These are phyloP conservation scores for Castor canadensis DNA, from an alignment of 2,113 vertebrate species.

Conservation along the genomic window DNA sequence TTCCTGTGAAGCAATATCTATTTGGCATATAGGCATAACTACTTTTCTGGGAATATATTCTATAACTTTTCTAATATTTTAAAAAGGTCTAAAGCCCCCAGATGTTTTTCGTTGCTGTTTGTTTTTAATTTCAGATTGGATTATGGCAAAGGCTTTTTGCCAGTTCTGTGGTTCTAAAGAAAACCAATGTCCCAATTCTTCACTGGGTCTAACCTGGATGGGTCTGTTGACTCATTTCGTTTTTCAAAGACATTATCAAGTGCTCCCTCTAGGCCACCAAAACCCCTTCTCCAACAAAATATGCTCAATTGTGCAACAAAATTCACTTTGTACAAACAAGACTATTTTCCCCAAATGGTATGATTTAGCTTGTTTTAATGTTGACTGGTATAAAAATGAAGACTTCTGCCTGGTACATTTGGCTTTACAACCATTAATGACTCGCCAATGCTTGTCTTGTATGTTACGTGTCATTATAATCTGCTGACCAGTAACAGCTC, in stretches of 20 bases:
- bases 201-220: neutral
- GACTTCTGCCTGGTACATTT: conserved; percentile 80
- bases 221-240: neutral
- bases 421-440: conserved; percentile 85
- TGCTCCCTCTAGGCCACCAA: neutral
- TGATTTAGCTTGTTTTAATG: conserved; percentile 85
- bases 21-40: neutral
- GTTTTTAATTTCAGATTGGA: neutral
- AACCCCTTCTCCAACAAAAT: conserved; percentile 37
- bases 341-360: conserved; percentile 77
- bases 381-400: conserved; percentile 85
- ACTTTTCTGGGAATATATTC: neutral
- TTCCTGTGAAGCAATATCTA: neutral
- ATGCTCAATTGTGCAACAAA: conserved; percentile 46
- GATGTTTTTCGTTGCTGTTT: too few species aligned
- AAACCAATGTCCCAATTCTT: neutral
- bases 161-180: neutral
- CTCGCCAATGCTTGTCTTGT: conserved; percentile 74
- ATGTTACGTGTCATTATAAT: conserved; percentile 79
- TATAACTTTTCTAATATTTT: neutral
- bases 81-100: neutral
- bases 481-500: conserved; percentile 79
- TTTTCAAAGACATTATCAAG: neutral
- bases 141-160: neutral
- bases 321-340: conserved; percentile 82